Conservation (phyloP, 30 jellyfish, hydroid and myxozoan genomes). For the Pseudorhiza aurosa region DNA sequence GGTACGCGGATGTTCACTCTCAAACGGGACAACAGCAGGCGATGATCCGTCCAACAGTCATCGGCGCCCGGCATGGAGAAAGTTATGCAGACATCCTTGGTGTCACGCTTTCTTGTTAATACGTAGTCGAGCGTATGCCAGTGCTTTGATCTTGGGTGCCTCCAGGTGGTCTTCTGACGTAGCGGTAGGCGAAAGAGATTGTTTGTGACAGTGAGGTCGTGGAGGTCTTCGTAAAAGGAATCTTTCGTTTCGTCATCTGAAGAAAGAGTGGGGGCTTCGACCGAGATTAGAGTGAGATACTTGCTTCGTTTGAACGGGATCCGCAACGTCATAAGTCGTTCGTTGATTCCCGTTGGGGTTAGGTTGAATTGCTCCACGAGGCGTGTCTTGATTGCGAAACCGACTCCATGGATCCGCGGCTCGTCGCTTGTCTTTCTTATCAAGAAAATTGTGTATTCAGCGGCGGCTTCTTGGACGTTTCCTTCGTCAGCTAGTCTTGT, state of each 20-base stretch:
- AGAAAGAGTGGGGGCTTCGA: slow-evolving; percentile 57
- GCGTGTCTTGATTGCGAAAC: slow-evolving; percentile 35
- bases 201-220: slow-evolving; percentile 36
- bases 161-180: slow-evolving; percentile 46
- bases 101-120: background rate
- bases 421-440: background rate
- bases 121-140: slow-evolving; percentile 66
- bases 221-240: slow-evolving; percentile 30
- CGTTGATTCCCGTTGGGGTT: slow-evolving; percentile 31
- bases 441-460: background rate
- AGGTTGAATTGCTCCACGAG: slow-evolving; percentile 5
- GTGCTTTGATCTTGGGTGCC: slow-evolving; percentile 61
- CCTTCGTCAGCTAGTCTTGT: slow-evolving; percentile 27
- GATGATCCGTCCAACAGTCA: slow-evolving; percentile 49
- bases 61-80: slow-evolving; percentile 42
- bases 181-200: slow-evolving; percentile 40
- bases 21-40: background rate
- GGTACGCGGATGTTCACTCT: background rate
- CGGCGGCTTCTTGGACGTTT: background rate
- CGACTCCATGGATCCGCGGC: slow-evolving; percentile 6
- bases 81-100: background rate
- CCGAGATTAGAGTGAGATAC: slow-evolving; percentile 29
- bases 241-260: slow-evolving; percentile 32
- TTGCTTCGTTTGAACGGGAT: slow-evolving; percentile 15
- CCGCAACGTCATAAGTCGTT: slow-evolving; percentile 56